Base-by-base conservation (phyloP, 2,888 invertebrate species). In the Lycaena phlaeas region DNA sequence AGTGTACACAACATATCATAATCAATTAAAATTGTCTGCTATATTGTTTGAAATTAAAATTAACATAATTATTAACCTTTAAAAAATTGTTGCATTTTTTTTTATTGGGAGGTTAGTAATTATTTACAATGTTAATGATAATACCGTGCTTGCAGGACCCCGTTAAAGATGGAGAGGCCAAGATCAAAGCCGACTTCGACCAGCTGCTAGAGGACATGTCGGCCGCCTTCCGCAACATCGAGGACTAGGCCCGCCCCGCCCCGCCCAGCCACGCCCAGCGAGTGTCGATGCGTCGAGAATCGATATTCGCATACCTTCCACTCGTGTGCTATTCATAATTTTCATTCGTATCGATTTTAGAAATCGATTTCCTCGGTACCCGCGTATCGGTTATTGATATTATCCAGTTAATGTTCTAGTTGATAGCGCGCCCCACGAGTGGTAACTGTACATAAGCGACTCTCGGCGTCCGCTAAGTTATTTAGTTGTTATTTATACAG, bases 151-250 rank as follows among this genome's bases (percentile, higher is more conserved):
- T n/a, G 7, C 61, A 95, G 95, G 98, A 99, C 82, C 98, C 99
- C 31, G 95, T 96, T 15, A 97, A 96, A 79, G 98, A 99, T 59
- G 98, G 98, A 41, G 98, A 99, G 76, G 91, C 92, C 9, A 98
- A 98, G 86, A 97, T 99, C 78, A 95, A 94, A 81, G 92, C 94
- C 34, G 98, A 98, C 67, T 98, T 95, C 77, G 98, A 99, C 73
- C 97, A 97, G 66, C 86, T 99, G 41, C 88, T 96, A 61, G 99
- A 99, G 79, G 96, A 97, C 72, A 96, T 99, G 88, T 95, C 96
- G 60, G 94, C 94, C 68, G 95, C 96, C 59, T 99, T 99, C 89
- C 93, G 98, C 78, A 98, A 97, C 87, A 88, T 99, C 67, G 98
- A 99, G 87, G 98, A 99, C 82, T 97, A 95, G 87, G 56, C 41